Base-by-base conservation (phyloP, 2,888 invertebrate genomes). In the Drosophila nr. perissopoda region DNA sequence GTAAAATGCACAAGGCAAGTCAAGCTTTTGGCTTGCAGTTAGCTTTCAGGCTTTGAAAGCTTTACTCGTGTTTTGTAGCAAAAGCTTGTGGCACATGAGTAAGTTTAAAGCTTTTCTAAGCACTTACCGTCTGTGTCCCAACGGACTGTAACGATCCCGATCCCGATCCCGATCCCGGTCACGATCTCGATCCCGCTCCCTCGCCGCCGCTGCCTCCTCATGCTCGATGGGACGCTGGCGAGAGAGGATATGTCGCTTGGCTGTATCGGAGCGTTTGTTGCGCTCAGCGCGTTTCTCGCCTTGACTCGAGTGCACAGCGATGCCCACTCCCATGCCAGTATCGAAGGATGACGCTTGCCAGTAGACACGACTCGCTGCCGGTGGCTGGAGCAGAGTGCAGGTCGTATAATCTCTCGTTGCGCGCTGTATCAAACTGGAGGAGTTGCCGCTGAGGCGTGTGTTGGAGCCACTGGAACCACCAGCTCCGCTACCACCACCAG, bases 331-430 rank as follows among this genome's bases (percentile, higher is more conserved):
- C 59, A 80, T 82, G 65, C 88, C 82, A 90, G 94, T 97, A 91
- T 97, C 97, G 70, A 97, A 96, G 65, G 97, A 97, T 71, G 97
- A 94, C 29, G 97, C 97, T 93, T 97, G 97, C 92, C 97, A 95
- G 67, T 92, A 91, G 18, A 91, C 85, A 34, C 90, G 91, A 58
- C 82, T 83, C 64, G 96, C 96, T 57, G 97, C 94, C 38, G 95
- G 92, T 29, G 96, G 95, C 90, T 95, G 95, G 31, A 96, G 92
- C 48, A 95, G 91, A 4, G 90, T 73, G 65, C 92, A 89, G 1
- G 76, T 76, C 18, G 87, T 81, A 42, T 79, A 89, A 71, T 95
- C 95, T 0, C 93, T 79, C 0, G 92, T 91, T 10, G 90, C 83
- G 62, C 93, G 86, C 74, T 93, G 91, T 42, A 93, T 89, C 52